phyloP scores from a whole-genome alignment of 2,797 vertebrate species.

The Pogonophryne albipinna region DNA sequence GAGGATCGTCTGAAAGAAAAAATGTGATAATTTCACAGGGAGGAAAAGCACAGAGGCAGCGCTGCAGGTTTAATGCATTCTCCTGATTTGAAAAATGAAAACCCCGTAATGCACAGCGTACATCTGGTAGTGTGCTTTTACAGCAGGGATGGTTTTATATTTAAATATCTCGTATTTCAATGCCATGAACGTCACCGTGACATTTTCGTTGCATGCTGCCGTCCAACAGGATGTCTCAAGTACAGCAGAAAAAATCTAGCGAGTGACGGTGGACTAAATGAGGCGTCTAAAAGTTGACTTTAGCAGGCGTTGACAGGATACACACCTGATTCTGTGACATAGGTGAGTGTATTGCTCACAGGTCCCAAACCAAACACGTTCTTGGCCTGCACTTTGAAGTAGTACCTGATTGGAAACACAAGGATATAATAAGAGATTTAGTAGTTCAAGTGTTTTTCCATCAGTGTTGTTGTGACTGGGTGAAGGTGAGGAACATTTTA shows the following conservation, averaged over 20 bases:
- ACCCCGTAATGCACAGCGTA: constrained; percentile 2
- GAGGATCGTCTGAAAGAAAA: constrained; percentile 91
- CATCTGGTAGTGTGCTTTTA: constrained; percentile 48
- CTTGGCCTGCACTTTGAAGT: constrained; percentile 98
- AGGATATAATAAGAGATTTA: constrained; percentile 39
- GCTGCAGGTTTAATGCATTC: constrained; percentile 52
- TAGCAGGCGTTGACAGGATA: constrained; percentile 27
- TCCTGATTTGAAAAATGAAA: constrained; percentile 47
- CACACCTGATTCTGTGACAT: constrained; percentile 97
- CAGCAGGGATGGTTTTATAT: constrained; percentile 19
- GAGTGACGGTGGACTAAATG: background rate
- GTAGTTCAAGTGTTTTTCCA: constrained; percentile 32
- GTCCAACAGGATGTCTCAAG: background rate
- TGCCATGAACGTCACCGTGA: constrained; percentile 14
- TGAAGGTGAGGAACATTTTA: constrained; percentile 53
- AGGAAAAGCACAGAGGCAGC: constrained; percentile 52
- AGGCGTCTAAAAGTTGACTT: constrained; percentile 19
- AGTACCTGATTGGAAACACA: constrained; percentile 88
- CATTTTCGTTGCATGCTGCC: constrained; percentile 1
- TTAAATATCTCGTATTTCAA: constrained; percentile 17
- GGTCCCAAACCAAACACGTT: constrained; percentile 96
- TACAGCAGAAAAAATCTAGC: background rate
- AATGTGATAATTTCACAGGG: constrained; percentile 53
- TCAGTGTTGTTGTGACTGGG: constrained; percentile 46
- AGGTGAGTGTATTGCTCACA: constrained; percentile 92